Evolutionary conservation across 2,888 invertebrate species (phyloP), one percentile per base, ranked within the genome.

Genomic region (Dynastes tityus): DNA sequence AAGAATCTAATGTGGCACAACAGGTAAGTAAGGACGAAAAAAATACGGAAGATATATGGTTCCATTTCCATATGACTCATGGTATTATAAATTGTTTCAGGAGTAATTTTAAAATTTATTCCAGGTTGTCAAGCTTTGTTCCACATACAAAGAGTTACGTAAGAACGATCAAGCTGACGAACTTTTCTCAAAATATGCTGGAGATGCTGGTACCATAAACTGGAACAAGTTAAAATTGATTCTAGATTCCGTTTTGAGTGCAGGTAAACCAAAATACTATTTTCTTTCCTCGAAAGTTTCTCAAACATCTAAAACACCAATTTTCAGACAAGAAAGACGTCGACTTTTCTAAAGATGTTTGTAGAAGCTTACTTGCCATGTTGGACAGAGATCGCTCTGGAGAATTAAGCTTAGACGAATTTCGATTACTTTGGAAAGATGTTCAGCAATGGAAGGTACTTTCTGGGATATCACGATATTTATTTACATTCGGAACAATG

Each of bases 331-430:
- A 93, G 71, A 90, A 92, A 82, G 93, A 94, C 68, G 89, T 91
- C 84, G 96, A 96, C 40, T 97, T 98, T 89, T 95, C 96, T 5
- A 94, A 96, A 89, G 97, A 98, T 80, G 94, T 96, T 1, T 97
- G 97, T 87, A 92, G 97, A 81, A 96, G 97, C 82, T 97, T 98
- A 96, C 93, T 98, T 58, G 96, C 97, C 0, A 95, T 98, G 95
- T 89, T 97, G 88, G 98, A 98, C 87, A 92, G 93, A 49, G 97
- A 98, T 88, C 92, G 94, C 84, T 97, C 97, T 0, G 98, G 98
- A 0, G 97, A 96, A 86, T 91, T 98, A 71, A 97, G 96, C 13
- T 95, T 96, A 84, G 95, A 96, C 77, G 98, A 98, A 90, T 98
- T 98, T 86, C 94, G 95, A 86, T 89, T 91, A 0, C 89, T 98